phyloP scores from a whole-genome alignment of 2,113 vertebrate genomes.

The Trogon melanurus region DNA sequence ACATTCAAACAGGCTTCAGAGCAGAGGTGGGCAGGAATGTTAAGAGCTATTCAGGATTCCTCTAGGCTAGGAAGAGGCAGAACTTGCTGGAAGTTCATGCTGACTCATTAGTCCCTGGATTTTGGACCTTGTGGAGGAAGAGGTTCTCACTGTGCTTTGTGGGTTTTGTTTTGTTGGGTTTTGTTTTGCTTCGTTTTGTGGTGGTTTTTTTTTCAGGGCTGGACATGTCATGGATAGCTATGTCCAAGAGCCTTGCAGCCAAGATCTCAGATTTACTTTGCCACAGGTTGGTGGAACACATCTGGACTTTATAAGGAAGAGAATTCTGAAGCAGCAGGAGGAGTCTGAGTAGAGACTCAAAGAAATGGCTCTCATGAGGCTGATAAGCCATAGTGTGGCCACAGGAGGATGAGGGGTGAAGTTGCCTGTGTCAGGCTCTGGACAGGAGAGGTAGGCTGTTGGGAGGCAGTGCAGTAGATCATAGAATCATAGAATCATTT shows the following conservation, averaged over 20 bases:
- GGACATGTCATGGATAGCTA: not conserved
- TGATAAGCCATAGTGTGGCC: not conserved
- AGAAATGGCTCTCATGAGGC: not conserved
- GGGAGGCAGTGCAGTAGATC: not conserved
- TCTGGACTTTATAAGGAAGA: not conserved
- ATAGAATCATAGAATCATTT: too few species aligned
- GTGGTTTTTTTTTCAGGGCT: not conserved
- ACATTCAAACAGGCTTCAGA: not conserved
- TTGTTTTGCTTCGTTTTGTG: rapidly evolving
- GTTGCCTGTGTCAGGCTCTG: rapidly evolving
- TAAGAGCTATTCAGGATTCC: not conserved
- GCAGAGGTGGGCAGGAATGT: not conserved
- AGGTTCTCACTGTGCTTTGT: slow-evolving; percentile 36
- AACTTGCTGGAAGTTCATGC: slow-evolving; percentile 33
- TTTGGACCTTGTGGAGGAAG: not conserved
- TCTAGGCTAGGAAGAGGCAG: slow-evolving; percentile 40
- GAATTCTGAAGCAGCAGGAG: not conserved
- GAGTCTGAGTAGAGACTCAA: not conserved
- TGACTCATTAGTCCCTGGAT: slow-evolving; percentile 17
- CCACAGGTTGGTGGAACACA: not conserved
- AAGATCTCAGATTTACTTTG: not conserved
- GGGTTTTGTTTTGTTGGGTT: not conserved
- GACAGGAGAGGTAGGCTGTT: not conserved
- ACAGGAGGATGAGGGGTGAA: not conserved
- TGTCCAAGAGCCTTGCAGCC: not conserved